These are phyloP conservation scores for Chaitophorus viminalis DNA, from an alignment of 2,888 invertebrate genomes.

Conservation along the genomic window DNA sequence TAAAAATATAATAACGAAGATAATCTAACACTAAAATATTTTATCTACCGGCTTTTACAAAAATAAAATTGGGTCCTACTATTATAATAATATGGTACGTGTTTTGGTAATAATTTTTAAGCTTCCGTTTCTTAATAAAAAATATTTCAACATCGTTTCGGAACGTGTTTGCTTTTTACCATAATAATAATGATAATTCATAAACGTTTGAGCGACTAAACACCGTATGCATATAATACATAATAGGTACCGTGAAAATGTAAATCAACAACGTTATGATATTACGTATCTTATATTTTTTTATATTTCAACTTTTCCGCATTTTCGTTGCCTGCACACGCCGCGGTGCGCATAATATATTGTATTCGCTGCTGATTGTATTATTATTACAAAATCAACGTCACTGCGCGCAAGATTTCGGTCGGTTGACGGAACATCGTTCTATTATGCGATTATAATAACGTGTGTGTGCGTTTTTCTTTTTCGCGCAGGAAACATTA, in stretches of 20 bases:
- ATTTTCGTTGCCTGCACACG: no score
- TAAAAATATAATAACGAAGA: no score
- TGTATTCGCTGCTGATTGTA: no score
- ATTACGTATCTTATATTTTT: no score
- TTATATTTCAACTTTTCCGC: background rate
- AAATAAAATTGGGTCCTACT: background rate
- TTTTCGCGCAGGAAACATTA: constrained; percentile 69
- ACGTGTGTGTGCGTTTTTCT: background rate
- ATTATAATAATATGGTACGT: constrained; percentile 1
- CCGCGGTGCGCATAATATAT: no score
- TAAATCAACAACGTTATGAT: no score
- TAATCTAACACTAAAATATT: background rate
- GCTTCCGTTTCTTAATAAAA: constrained; percentile 7
- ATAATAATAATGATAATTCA: background rate
- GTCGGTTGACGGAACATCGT: no score
- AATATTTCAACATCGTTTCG: background rate
- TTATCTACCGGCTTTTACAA: background rate
- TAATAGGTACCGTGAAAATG: no score
- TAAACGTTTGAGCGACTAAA: background rate
- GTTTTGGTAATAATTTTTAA: constrained; percentile 22
- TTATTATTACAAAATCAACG: no score
- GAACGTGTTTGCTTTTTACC: background rate
- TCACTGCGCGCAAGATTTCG: no score
- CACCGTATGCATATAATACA: background rate
- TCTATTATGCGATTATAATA: no score